phyloP scores from a whole-genome alignment of 2,113 vertebrate genomes.

The Euleptes europaea region DNA sequence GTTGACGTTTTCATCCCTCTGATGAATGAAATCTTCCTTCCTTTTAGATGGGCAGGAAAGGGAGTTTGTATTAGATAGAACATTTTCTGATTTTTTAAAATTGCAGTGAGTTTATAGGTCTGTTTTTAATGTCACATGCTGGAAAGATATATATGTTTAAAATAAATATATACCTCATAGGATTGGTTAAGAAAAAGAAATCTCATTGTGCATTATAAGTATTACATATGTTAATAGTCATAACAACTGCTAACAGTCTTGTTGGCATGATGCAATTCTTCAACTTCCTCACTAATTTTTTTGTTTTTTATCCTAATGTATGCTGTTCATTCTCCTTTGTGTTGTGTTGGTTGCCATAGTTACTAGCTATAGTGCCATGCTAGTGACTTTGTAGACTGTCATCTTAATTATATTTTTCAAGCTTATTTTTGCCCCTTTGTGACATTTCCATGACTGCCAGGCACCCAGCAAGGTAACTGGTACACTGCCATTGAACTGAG shows the following conservation, averaged over 20 bases:
- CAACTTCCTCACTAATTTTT: neutral
- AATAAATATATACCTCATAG: neutral
- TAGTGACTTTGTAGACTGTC: conserved; percentile 26
- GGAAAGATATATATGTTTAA: too few relatives aligned
- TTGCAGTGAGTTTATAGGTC: too few relatives aligned
- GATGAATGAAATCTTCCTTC: too few relatives aligned
- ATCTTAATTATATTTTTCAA: conserved; percentile 21
- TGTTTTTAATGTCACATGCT: too few relatives aligned
- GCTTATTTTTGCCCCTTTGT: conserved; percentile 25
- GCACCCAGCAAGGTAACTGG: neutral
- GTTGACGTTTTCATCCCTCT: too few relatives aligned
- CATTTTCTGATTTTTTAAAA: too few relatives aligned
- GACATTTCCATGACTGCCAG: conserved; percentile 17
- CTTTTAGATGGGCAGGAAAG: too few relatives aligned
- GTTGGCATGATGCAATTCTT: neutral
- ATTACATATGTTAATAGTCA: neutral
- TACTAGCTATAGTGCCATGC: neutral
- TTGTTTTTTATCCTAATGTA: neutral
- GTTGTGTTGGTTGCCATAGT: conserved; percentile 42
- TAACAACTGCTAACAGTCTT: neutral
- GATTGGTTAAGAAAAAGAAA: neutral
- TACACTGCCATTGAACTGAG: conserved; percentile 29
- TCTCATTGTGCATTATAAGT: neutral
- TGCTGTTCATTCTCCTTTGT: conserved; percentile 10
- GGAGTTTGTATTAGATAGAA: too few relatives aligned